Evolutionary conservation across 1,140 invertebrate species (phyloP).

Genomic region (Rhopalosiphum maidis): DNA sequence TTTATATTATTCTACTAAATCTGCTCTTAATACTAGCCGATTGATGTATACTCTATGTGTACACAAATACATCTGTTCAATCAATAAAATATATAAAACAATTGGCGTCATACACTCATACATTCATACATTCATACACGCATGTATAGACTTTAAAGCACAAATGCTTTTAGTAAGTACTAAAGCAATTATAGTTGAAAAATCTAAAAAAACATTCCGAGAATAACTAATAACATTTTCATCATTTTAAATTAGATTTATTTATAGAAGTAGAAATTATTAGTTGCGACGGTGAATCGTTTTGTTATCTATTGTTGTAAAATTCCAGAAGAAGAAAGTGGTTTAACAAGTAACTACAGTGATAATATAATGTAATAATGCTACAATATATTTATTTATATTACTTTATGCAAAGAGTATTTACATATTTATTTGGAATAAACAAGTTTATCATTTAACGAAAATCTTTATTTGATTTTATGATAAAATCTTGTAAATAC

Average conservation of each 20-base stretch:
- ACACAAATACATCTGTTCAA: background rate
- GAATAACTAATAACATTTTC: background rate
- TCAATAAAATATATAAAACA: background rate
- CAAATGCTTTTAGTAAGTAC: background rate
- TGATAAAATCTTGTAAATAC: background rate
- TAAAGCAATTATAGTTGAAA: background rate
- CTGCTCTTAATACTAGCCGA: background rate
- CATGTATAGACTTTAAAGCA: too few species aligned
- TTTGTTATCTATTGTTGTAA: background rate
- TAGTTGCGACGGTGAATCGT: background rate
- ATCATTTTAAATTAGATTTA: background rate
- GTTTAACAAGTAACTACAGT: background rate
- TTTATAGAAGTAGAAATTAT: conserved; percentile 5
- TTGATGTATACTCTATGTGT: background rate
- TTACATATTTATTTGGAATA: background rate
- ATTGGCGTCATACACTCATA: background rate
- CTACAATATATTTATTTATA: background rate
- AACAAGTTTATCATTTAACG: background rate
- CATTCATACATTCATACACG: background rate
- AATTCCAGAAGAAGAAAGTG: background rate
- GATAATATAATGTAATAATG: background rate
- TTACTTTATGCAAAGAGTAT: background rate
- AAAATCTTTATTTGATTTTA: background rate
- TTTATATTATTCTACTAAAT: background rate
- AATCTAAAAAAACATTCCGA: background rate